Evolutionary conservation across 2,113 vertebrate species (phyloP), one percentile per base, ranked within the genome.

Genomic region (Phalacrocorax brasilianus): DNA sequence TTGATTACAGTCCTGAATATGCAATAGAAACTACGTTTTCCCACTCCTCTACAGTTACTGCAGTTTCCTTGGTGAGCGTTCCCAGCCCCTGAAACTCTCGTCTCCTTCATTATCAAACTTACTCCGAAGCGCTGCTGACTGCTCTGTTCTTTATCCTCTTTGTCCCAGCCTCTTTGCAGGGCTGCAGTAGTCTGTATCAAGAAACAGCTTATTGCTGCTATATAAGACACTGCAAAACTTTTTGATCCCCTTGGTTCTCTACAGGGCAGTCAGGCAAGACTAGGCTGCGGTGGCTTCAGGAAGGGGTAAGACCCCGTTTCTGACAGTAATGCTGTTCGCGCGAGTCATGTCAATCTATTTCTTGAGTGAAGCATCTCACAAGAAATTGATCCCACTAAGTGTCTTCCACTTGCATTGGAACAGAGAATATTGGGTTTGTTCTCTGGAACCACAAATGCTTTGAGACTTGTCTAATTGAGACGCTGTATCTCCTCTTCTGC

Each of bases 21-120:
- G 92, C 86, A 94, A 91, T 3, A 95, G 86, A 96, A 96, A 91
- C 45, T 81, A 56, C 47, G 24, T 81, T 96, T 94, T 93, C 73
- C 47, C 86, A 91, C 80, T 93, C 85, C 67, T 84, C 21, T 94
- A 3, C 19, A 86, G 92, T 74, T 84, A 65, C 61, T 92, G 73
- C 44, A 89, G 61, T 82, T 84, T 91, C 28, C 44, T 84, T 20
- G 73, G 61, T 88, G 88, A n/a, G 35, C 53, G 72, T 86, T 95
- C 77, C 70, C 92, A 93, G 88, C 40, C 73, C 49, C 73, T 78
- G 91, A 90, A 94, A 91, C 70, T 94, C 65, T 82, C 55, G 30
- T 66, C 42, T 84, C 56, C 55, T 67, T 50, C 78, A 24, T 63
- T 84, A 88, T 62, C 61, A 91, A 70, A 61, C 44, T 81, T 70